Evolutionary conservation across 2,888 invertebrate genomes (phyloP), one percentile per base, ranked within the genome.

Genomic region (Coleophora flavipennella): DNA sequence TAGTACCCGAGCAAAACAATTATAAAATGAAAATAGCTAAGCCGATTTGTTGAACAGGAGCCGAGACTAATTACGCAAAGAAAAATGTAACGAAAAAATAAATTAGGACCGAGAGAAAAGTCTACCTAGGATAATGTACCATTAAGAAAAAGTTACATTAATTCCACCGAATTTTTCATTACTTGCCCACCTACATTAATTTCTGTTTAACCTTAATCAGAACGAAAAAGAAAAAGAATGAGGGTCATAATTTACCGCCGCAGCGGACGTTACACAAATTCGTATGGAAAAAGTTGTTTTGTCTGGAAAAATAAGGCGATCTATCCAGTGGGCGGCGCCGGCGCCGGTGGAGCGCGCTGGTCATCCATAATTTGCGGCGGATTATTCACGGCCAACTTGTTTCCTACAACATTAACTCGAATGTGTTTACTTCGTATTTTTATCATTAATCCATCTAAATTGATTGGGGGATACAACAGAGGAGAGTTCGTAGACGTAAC

Each of bases 281-380:
- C 42, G 36, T 44, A 46, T 45, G 44, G 44, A 46, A 46, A n/a
- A 47, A 48, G 46, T 49, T 47, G 49, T 49, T 50, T 50, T 40
- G 34, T 33, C 36, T 40, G 37, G 33, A 42, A 48, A 54, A 53
- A 53, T 51, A 46, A 56, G 49, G 51, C 44, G 48, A 46, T 48
- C 55, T 49, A 68, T 70, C 64, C 62, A 63, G 68, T 58, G 59
- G 48, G 46, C 49, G 47, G 59, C 69, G 66, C 67, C 49, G 47
- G 59, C 69, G 66, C 67, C 71, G 68, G 69, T 71, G 62, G 64
- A 71, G 60, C 49, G 54, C 53, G 53, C 53, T 62, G 55, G 56
- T 55, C 55, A 68, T 65, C 56, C 61, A 65, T 67, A 71, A 67
- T 62, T 61, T 61, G 53, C 45, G 42, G 52, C 56, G 59, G 64